Base-by-base conservation (phyloP, 2,113 vertebrate species). In the Nesogale talazaci region DNA sequence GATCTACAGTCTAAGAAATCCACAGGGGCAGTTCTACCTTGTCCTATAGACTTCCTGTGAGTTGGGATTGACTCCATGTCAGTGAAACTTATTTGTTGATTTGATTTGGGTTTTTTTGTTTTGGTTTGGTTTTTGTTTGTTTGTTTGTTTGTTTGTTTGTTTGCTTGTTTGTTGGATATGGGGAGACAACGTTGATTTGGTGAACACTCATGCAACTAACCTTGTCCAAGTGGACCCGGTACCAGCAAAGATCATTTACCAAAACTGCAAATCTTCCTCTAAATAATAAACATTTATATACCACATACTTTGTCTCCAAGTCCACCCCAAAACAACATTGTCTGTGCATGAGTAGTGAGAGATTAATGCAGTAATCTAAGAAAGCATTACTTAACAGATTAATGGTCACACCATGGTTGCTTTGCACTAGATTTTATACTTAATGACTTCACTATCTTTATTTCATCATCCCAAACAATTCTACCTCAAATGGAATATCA, bases 401-500 rank as follows among this genome's bases (percentile, higher is more conserved):
- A 87, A 40, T 74, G 42, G 15, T 4, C 31, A 57, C 23, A 75
- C 82, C 10, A 27, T 52, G 63, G 1, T 22, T 75, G 11, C 8
- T 91, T 81, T 74, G 69, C 2, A 78, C 5, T 63, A 63, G 70
- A 92, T 70, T 87, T 82, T 86, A 83, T 85, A 61, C 61, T 82
- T 93, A 70, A 77, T 78, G 83, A 69, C 8, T 83, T 79, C n/a
- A 31, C 38, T 75, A 12, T 15, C 84, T 89, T 84, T 15, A 87
- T 19, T 79, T 88, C n/a, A 12, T 12, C 4, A 67, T 42, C 52
- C 22, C 11, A 25, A 94, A 87, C 3, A 93, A 83, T 76, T 34
- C 5, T 63, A 8, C 38, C 20, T 81, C 17, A 31, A 86, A 91
- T 63, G 38, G 17, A 92, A 83, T 69, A 46, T 0, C 2, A 74